Evolutionary conservation across 2,888 invertebrate species (phyloP).

Genomic region (Callinectes sapidus): DNA sequence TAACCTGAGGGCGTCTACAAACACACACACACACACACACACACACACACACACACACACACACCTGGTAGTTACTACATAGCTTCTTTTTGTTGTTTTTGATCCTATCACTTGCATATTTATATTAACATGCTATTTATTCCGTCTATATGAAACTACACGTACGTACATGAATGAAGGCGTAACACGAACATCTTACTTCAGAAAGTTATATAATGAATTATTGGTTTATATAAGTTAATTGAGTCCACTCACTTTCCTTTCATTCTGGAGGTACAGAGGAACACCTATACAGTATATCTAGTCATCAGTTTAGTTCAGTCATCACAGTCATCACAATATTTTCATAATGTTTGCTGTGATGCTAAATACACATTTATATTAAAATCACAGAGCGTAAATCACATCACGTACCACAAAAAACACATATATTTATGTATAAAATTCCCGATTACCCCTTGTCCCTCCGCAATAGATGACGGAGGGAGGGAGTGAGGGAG

Average conservation of each 20-base stretch:
- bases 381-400: slow-evolving; percentile 27
- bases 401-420: slow-evolving; percentile 30
- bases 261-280: background rate
- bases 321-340: background rate
- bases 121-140: background rate
- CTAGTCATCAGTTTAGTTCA: background rate
- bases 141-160: slow-evolving; percentile 11
- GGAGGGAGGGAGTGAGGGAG: background rate
- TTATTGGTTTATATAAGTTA: slow-evolving; percentile 3
- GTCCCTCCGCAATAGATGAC: background rate
- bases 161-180: background rate
- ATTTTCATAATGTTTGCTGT: slow-evolving; percentile 10
- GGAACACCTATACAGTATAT: background rate
- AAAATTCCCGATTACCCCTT: background rate
- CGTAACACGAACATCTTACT: background rate
- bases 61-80: background rate
- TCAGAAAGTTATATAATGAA: background rate
- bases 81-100: slow-evolving; percentile 7
- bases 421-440: background rate
- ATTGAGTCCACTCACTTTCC: background rate
- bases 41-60: background rate
- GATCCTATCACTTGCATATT: background rate
- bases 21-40: background rate
- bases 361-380: background rate
- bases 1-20: background rate